phyloP scores from a whole-genome alignment of 2,797 vertebrate genomes.

The Malurus splendens region DNA sequence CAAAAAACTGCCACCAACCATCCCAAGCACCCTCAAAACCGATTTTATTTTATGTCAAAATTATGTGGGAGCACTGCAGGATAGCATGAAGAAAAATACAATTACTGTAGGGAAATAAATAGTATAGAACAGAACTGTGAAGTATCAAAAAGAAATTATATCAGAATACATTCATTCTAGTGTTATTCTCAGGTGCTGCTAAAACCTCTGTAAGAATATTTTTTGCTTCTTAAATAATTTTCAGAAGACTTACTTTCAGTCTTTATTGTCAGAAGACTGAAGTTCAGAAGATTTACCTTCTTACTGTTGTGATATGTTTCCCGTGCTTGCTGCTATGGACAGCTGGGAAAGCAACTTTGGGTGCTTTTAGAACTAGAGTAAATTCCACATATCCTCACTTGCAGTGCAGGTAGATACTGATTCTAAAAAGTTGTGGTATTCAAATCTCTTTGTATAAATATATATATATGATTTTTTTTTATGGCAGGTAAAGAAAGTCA shows the following conservation, averaged over 20 bases:
- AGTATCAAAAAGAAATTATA: neutral
- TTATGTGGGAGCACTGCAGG: neutral
- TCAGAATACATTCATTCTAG: neutral
- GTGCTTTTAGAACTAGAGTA: neutral
- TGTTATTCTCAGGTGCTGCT: neutral
- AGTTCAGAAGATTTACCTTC: neutral
- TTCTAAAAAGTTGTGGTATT: neutral
- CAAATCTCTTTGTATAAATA: neutral
- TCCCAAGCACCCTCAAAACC: neutral
- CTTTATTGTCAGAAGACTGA: neutral
- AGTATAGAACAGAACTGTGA: neutral
- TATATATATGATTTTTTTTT: neutral
- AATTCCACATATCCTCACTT: neutral
- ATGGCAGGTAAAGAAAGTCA: conserved; percentile 93
- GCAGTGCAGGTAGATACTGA: neutral
- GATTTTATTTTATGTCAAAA: neutral
- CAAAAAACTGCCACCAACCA: neutral
- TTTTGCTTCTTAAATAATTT: neutral
- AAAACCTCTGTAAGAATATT: neutral
- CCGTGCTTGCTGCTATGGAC: neutral
- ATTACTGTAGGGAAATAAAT: neutral
- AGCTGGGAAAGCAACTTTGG: neutral
- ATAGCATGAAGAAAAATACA: neutral
- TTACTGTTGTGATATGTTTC: neutral
- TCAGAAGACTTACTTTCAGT: neutral